Conservation (phyloP, 1,140 invertebrate genomes). For the Batillaria attramentaria region DNA sequence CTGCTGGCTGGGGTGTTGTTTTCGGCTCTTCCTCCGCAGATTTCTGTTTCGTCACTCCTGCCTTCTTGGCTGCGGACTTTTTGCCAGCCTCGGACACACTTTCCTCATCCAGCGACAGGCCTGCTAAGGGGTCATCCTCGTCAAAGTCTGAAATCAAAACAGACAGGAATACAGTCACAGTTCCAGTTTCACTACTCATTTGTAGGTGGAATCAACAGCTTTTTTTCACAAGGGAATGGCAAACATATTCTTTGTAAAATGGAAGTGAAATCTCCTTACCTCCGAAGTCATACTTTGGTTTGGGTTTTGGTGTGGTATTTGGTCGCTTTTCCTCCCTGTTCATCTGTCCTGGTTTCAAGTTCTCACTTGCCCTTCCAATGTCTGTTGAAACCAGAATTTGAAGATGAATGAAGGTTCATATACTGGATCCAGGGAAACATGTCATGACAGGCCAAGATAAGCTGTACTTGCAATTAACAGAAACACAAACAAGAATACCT, state of each 20-base stretch:
- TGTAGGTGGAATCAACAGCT: neutral
- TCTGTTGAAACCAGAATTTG: constrained; percentile 40
- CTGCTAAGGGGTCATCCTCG: constrained; percentile 67
- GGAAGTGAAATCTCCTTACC: constrained; percentile 40
- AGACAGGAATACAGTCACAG: neutral
- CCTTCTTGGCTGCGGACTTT: constrained; percentile 37
- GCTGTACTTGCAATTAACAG: too few relatives aligned
- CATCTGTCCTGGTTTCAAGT: constrained; percentile 52
- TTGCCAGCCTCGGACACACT: constrained; percentile 43
- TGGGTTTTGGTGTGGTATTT: constrained; percentile 60
- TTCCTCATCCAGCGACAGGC: constrained; percentile 60
- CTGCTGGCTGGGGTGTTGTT: constrained; percentile 14
- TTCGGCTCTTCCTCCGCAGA: constrained; percentile 33
- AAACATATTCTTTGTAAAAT: neutral
- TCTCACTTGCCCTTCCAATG: constrained; percentile 46
- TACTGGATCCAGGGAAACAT: too few relatives aligned
- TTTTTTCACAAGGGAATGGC: neutral
- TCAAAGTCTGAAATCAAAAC: constrained; percentile 59
- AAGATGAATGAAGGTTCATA: too few relatives aligned
- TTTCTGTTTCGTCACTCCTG: constrained; percentile 39
- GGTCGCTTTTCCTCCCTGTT: constrained; percentile 51
- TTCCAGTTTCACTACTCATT: neutral
- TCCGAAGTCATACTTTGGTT: constrained; percentile 59
- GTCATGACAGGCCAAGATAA: too few relatives aligned
- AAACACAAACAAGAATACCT: too few relatives aligned